A percentile compares a stretch with the other conserved stretches of the same genome.
Evolutionary conservation across 2,797 vertebrate genomes (phyloP).

Genomic region (Sciurus carolinensis): DNA sequence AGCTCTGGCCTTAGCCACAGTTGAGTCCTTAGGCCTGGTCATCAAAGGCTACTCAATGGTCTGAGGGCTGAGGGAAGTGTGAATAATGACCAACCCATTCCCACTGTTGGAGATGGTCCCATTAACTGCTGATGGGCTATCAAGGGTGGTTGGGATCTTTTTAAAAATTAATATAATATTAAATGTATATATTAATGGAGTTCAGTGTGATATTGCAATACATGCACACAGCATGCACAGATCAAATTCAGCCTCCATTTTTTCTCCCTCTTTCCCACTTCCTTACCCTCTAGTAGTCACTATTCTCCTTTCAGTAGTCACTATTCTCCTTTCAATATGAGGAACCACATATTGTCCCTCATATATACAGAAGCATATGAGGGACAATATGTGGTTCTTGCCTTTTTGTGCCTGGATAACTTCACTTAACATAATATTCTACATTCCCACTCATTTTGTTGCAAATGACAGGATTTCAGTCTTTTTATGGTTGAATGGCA

Average conservation of each 20-base stretch:
- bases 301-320: not conserved
- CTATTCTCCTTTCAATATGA: not conserved
- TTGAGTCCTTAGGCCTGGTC: not conserved
- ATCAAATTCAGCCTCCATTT: slow-evolving; percentile 5
- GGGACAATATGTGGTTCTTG: not conserved
- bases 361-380: too few species aligned
- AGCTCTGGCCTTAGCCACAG: not conserved
- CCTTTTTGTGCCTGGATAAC: not conserved
- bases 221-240: not conserved
- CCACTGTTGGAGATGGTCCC: not conserved
- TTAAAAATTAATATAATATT: not conserved
- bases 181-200: not conserved
- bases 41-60: not conserved
- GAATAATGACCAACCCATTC: not conserved
- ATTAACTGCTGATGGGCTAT: not conserved
- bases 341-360: too few species aligned
- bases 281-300: not conserved
- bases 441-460: not conserved
- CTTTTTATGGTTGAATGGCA: not conserved
- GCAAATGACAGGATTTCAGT: not conserved
- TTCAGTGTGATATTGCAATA: not conserved
- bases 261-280: not conserved
- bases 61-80: not conserved
- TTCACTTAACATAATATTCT: not conserved
- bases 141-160: not conserved